phyloP scores from a whole-genome alignment of 2,113 vertebrate genomes.

The Cathartes aura region DNA sequence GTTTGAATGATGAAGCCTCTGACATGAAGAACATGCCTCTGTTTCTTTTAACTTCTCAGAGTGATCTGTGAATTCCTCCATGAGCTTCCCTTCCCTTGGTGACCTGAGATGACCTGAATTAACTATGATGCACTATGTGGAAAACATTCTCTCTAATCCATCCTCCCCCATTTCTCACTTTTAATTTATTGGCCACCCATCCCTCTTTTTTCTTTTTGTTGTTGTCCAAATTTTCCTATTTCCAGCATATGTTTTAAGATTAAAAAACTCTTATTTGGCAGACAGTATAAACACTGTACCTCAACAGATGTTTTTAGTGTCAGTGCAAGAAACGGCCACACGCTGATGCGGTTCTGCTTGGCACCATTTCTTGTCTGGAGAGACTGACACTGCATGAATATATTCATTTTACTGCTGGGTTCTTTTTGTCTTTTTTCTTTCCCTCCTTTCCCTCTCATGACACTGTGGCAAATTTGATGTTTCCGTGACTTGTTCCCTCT shows the following conservation, averaged over 20 bases:
- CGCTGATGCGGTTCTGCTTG: conserved; percentile 75
- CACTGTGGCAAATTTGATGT: conserved; percentile 26
- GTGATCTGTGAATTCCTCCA: background rate
- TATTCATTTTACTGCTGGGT: conserved; percentile 57
- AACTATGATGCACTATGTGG: conserved; percentile 23
- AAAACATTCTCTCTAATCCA: conserved; percentile 40
- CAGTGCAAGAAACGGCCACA: conserved; percentile 65
- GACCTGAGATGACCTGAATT: conserved; percentile 52
- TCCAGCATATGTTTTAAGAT: conserved; percentile 60
- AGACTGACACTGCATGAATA: conserved; percentile 67
- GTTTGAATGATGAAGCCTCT: background rate
- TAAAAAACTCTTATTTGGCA: conserved; percentile 66
- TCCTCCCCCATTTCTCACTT: conserved; percentile 44
- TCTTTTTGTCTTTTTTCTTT: conserved; percentile 44
- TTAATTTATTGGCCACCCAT: conserved; percentile 68
- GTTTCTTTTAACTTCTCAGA: background rate
- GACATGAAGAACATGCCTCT: background rate
- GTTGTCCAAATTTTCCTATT: conserved; percentile 58
- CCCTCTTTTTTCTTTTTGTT: conserved; percentile 44
- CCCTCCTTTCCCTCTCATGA: conserved; percentile 27
- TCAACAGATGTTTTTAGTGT: conserved; percentile 69
- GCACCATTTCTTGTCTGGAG: conserved; percentile 68
- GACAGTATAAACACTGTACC: conserved; percentile 23
- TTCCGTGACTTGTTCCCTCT: background rate
- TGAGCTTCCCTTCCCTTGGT: background rate